Evolutionary conservation across 2,888 invertebrate species (phyloP), one percentile per base, ranked within the genome.

Genomic region (Cataglyphis livida): DNA sequence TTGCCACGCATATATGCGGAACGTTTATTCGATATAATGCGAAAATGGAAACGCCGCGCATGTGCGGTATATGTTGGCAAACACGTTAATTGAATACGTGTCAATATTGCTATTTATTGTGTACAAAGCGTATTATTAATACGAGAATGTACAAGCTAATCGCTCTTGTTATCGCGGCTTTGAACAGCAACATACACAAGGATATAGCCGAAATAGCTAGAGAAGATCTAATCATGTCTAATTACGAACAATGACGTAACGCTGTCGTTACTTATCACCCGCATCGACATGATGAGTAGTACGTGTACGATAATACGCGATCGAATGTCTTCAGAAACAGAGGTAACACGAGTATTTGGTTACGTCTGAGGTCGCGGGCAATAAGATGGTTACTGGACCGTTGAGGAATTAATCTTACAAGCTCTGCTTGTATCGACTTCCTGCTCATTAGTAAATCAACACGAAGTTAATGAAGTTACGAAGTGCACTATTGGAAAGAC

Each of bases 361-460:
- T 65, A 41, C 32, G 28, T 65, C 35, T 54, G 57, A 44, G 81
- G 65, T 38, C 9, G 41, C 10, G 64, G 28, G 5, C 35, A 48
- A 65, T 66, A 57, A 79, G 65, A 57, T 61, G 71, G 61, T 79
- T 83, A 74, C 76, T 65, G 41, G 44, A 51, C 79, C 64, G 66
- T 51, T 41, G 81, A 82, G 62, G 59, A 51, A 70, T 59, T 86
- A 87, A 84, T 84, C 61, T 78, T 71, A 44, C 59, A 68, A 35
- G 48, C 70, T 64, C 71, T n/a, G 54, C 54, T 75, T 66, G 35
- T 70, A 68, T 79, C 65, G 64, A 73, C 74, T 83, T 61, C 38
- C 76, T 59, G 51, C 54, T 87, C 84, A 81, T 86, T 86, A 87
- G 83, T 76, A 75, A 85, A 65, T 51, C 61, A 82, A 85, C 64